Conservation (phyloP, 2,113 vertebrate species). For the Proteles cristata region DNA sequence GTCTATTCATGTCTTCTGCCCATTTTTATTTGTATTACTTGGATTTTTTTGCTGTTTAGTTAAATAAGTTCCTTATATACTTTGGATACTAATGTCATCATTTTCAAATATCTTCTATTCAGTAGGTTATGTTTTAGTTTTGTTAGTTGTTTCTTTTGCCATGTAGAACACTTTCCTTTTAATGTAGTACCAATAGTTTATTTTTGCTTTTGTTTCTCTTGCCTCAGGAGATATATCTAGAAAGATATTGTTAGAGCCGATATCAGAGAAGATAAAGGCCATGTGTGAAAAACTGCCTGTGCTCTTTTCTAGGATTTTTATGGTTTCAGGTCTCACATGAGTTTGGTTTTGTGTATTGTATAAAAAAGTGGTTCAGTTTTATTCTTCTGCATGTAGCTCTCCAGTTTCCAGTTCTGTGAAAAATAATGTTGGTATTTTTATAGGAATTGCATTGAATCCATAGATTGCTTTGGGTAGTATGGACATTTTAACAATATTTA, state of each 20-base stretch:
- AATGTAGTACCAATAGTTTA: not conserved
- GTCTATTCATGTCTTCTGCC: not conserved
- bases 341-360: not conserved
- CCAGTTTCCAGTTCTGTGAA: not conserved
- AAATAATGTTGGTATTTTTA: not conserved
- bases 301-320: not conserved
- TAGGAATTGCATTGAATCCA: not conserved
- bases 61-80: not conserved
- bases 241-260: not conserved
- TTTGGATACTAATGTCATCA: not conserved
- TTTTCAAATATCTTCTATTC: not conserved
- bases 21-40: not conserved
- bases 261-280: not conserved
- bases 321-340: not conserved
- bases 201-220: not conserved
- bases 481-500: not conserved
- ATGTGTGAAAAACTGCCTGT: not conserved
- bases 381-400: not conserved
- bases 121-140: not conserved
- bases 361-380: not conserved
- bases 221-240: not conserved
- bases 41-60: not conserved
- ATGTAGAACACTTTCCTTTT: not conserved
- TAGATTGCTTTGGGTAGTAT: not conserved
- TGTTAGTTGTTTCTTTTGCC: not conserved